These are phyloP conservation scores for Perognathus longimembris DNA, from an alignment of 2,113 vertebrate species.

Conservation along the genomic window DNA sequence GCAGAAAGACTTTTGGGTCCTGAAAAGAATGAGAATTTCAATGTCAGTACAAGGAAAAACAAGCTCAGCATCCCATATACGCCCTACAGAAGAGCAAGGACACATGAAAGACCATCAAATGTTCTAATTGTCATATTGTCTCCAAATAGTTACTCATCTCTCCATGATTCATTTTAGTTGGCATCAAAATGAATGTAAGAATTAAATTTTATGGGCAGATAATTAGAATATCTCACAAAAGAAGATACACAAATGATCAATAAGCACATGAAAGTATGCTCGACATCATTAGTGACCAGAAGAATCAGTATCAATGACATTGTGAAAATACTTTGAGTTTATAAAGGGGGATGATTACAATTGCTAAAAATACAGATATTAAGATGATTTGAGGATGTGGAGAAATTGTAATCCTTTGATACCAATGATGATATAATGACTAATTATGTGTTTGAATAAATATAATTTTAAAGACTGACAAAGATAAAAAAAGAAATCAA, in stretches of 20 bases:
- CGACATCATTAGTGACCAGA: slow-evolving; percentile 29
- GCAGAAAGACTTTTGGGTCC: not conserved
- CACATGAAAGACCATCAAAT: not conserved
- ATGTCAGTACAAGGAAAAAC: not conserved
- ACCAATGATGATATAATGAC: not conserved
- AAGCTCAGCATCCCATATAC: not conserved
- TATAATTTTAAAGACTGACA: not conserved
- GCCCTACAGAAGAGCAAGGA: not conserved
- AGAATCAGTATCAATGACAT: slow-evolving; percentile 47
- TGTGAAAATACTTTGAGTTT: not conserved
- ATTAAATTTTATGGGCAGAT: slow-evolving; percentile 53
- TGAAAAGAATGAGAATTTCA: not conserved
- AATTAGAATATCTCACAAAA: slow-evolving; percentile 35
- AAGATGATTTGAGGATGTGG: not conserved
- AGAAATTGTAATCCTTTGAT: not conserved
- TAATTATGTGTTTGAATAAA: not conserved
- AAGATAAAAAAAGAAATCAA: not conserved
- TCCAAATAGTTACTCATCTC: slow-evolving; percentile 1
- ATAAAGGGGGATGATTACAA: not conserved
- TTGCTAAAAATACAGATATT: slow-evolving; percentile 1
- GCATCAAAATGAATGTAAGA: slow-evolving; percentile 40
- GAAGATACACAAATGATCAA: slow-evolving; percentile 35
- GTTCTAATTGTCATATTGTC: not conserved
- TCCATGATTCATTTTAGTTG: slow-evolving; percentile 45
- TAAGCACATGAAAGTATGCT: slow-evolving; percentile 19